A percentile compares a stretch with the other conserved stretches of the same genome.
Conservation (phyloP, 1,140 invertebrate species). For the Stenopsyche tienmushanensis region DNA sequence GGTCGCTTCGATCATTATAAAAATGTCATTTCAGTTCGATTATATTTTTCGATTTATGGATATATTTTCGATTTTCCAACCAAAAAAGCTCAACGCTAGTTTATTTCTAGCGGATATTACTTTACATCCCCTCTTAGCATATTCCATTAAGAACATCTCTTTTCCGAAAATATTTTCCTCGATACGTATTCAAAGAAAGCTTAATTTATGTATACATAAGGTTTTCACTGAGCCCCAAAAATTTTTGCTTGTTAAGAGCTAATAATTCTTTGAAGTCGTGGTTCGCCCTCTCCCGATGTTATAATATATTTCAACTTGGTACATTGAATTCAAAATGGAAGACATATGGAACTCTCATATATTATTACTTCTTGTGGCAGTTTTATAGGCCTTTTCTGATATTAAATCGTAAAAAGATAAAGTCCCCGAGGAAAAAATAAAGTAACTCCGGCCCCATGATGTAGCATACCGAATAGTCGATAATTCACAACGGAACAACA, state of each 20-base stretch:
- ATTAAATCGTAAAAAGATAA: conserved; percentile 31
- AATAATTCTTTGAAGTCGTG: conserved; percentile 24
- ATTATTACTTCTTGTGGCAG: conserved; percentile 26
- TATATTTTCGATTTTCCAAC: background rate
- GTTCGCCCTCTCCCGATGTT: conserved; percentile 13
- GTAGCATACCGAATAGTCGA: conserved; percentile 6
- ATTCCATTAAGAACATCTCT: background rate
- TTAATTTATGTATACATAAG: conserved; percentile 28
- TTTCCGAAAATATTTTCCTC: background rate
- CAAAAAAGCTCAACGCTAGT: background rate
- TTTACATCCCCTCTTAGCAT: background rate
- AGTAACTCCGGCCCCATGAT: conserved; percentile 15
- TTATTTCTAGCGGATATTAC: background rate
- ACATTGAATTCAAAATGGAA: conserved; percentile 32
- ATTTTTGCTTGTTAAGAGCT: conserved; percentile 27
- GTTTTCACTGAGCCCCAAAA: conserved; percentile 5
- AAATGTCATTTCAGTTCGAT: background rate
- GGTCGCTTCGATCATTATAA: background rate
- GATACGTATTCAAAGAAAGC: background rate
- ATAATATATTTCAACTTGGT: conserved; percentile 32
- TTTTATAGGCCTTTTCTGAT: conserved; percentile 32
- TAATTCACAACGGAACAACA: conserved; percentile 23
- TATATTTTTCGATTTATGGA: background rate
- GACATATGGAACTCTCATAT: conserved; percentile 31
- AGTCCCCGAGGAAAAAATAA: conserved; percentile 24